These are phyloP conservation scores for Kradibia gibbosae DNA, from an alignment of 1,140 invertebrate species.

Conservation along the genomic window DNA sequence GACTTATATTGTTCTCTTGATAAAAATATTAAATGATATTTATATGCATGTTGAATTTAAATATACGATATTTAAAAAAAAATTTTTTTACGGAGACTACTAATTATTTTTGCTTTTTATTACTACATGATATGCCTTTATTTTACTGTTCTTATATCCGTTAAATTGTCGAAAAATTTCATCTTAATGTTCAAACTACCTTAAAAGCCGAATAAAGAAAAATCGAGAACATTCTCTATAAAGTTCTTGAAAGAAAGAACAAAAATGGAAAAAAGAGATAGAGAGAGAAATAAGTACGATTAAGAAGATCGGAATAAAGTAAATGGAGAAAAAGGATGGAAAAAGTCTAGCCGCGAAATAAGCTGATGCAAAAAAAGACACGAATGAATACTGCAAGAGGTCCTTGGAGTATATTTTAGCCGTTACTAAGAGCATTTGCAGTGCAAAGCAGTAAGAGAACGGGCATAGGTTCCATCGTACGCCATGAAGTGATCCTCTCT, in stretches of 20 bases:
- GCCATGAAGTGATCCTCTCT: constrained; percentile 4
- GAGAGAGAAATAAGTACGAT: neutral
- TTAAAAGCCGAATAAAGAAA: neutral
- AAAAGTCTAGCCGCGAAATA: neutral
- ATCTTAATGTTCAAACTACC: neutral
- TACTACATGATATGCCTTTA: no score
- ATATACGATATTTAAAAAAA: no score
- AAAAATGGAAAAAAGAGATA: neutral
- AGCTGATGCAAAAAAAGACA: constrained; percentile 11
- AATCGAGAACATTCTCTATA: neutral
- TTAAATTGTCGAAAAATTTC: neutral
- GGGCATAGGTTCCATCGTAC: constrained; percentile 4
- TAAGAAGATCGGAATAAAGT: neutral
- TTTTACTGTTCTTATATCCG: neutral
- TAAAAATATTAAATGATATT: no score
- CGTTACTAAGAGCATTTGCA: constrained; percentile 37
- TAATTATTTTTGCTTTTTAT: no score
- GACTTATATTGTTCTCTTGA: no score
- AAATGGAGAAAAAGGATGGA: constrained; percentile 1
- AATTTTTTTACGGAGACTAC: no score
- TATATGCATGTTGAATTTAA: no score
- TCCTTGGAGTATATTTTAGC: constrained; percentile 40
- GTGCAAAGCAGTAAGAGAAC: neutral
- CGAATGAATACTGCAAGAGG: constrained; percentile 16
- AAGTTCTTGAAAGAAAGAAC: neutral